Conservation (phyloP, 2,113 vertebrate genomes). For the Tragelaphus buxtoni region DNA sequence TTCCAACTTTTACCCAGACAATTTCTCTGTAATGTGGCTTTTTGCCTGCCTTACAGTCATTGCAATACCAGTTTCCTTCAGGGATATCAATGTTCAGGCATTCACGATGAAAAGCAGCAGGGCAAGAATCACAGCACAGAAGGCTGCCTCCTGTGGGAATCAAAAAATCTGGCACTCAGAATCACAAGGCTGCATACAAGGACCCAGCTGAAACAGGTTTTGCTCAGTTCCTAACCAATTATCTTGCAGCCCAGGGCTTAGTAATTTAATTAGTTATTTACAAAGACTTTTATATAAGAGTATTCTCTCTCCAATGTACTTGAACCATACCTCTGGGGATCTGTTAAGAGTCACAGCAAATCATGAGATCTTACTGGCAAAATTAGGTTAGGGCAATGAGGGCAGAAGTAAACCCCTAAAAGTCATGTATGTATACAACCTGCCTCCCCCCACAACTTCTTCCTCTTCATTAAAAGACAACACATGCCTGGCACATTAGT, state of each 20-base stretch:
- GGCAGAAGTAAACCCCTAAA: background rate
- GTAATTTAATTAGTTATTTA: background rate
- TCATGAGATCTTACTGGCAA: background rate
- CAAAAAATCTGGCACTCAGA: constrained; percentile 23
- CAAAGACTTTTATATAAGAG: background rate
- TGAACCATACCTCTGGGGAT: background rate
- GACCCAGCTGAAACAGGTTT: background rate
- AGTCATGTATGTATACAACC: background rate
- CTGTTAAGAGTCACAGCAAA: background rate
- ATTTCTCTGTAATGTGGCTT: constrained; percentile 96
- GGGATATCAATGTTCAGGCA: constrained; percentile 99
- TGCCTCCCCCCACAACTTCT: background rate
- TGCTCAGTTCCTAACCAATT: background rate
- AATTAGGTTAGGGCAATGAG: background rate
- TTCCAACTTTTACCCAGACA: constrained; percentile 98
- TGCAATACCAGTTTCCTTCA: constrained; percentile 98
- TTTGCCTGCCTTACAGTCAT: constrained; percentile 97
- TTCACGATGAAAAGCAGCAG: constrained; percentile 97
- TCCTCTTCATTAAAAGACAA: background rate
- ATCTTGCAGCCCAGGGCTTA: background rate
- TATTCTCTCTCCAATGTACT: background rate
- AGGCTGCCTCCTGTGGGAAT: constrained; percentile 91
- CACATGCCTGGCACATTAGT: background rate
- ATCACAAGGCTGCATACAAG: background rate
- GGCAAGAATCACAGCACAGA: constrained; percentile 98